Conservation (phyloP, 2,888 invertebrate genomes). For the Macrosiphum euphorbiae region DNA sequence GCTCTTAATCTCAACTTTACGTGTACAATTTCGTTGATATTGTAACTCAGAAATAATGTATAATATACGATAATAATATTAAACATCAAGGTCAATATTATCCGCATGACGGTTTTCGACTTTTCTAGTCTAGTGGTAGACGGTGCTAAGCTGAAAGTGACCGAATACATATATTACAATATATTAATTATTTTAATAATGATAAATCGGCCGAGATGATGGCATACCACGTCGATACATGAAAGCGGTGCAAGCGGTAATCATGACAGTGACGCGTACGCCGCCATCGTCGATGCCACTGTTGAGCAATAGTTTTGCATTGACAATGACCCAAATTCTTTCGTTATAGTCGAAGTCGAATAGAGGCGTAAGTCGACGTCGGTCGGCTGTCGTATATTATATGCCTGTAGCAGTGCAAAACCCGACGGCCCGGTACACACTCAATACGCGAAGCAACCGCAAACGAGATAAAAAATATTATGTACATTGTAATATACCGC, state of each 20-base stretch:
- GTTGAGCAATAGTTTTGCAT: constrained; percentile 48
- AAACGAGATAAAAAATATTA: background rate
- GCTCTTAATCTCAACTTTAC: background rate
- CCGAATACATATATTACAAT: background rate
- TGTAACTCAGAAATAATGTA: background rate
- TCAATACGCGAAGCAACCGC: background rate
- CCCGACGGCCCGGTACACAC: background rate
- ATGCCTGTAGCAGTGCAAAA: background rate
- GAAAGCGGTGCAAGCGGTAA: background rate
- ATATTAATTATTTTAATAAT: background rate
- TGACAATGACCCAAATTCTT: constrained; percentile 61
- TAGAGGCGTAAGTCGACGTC: background rate
- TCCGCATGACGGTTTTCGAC: background rate
- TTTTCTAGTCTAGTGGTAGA: background rate
- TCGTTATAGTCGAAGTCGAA: background rate
- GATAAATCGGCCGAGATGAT: background rate
- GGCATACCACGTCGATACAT: background rate
- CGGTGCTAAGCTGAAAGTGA: background rate
- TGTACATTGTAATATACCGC: background rate
- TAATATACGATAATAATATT: background rate
- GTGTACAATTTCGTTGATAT: background rate
- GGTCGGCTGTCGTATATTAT: background rate
- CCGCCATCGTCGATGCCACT: background rate
- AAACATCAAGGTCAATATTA: background rate
- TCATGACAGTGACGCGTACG: background rate